Conservation (phyloP, 1,140 invertebrate species). For the Solenopsis invicta region DNA sequence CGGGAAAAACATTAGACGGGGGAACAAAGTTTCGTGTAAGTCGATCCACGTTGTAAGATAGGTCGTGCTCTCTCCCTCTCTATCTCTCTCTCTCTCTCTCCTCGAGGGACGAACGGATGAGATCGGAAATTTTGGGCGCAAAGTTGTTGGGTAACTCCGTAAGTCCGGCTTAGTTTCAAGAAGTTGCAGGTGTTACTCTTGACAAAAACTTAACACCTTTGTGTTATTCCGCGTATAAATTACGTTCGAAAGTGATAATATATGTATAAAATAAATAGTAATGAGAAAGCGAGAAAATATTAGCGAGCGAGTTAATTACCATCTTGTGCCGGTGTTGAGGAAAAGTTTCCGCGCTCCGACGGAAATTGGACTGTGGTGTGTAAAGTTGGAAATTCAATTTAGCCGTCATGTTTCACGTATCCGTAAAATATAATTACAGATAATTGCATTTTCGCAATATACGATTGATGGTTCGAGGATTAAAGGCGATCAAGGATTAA, state of each 20-base stretch:
- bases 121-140: slow-evolving; percentile 25
- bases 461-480: background rate
- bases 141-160: slow-evolving; percentile 16
- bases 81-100: background rate
- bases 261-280: slow-evolving; percentile 16
- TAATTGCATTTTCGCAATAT: background rate
- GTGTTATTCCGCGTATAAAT: slow-evolving; percentile 4
- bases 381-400: slow-evolving; percentile 17
- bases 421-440: background rate
- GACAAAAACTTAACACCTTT: background rate
- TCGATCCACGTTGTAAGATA: slow-evolving; percentile 10
- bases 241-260: slow-evolving; percentile 21
- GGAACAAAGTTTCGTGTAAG: slow-evolving; percentile 33
- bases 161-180: slow-evolving; percentile 31
- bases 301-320: background rate
- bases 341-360: background rate
- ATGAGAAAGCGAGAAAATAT: slow-evolving; percentile 15
- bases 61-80: background rate
- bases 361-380: background rate
- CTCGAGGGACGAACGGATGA: background rate
- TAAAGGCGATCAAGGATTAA: slow-evolving; percentile 2
- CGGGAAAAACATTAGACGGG: slow-evolving; percentile 1
- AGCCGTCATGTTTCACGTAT: background rate
- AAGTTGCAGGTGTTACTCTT: background rate
- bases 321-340: background rate